Base-by-base conservation (phyloP, 1,140 invertebrate genomes). In the Drosophila nikananu region DNA sequence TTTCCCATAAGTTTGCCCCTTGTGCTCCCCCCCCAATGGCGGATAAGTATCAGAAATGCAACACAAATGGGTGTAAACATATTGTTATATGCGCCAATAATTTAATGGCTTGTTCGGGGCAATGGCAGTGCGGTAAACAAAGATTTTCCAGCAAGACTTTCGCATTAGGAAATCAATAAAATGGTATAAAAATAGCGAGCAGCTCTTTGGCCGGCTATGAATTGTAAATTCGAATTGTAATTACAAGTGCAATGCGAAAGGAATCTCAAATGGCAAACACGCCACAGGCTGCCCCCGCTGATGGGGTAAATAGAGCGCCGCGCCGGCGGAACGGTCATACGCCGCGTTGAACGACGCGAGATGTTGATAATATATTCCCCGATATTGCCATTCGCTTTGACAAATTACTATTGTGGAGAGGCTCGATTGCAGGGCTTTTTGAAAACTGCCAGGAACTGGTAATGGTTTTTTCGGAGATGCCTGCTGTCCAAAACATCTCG, bases 91-190 rank as follows among this genome's bases (percentile, higher is more conserved):
- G 44, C 52, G 42, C 51, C 70, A 46, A 73, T 73, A 42, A 61
- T 19, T 73, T 73, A 61, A 73, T 73, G 67, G 67, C 48, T 71
- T 55, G 37, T 71, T 67, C 67, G 39, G 48, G 64, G 63, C 67
- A 68, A 9, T 71, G 68, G 71, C 67, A 77, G 37, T 82, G 75
- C 65, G 75, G 64, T 79, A 65, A 82, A 73, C 86, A 86, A 87
- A 83, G 52, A 77, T 60, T 77, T 77, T 80, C 73, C 73, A 68
- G 57, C 74, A 66, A 83, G 78, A 71, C 46, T 61, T 80, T 46
- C 80, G 64, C 67, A 86, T 87, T 80, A 83, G 71, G 65, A 71
- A 83, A 86, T 87, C 83, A 70, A 86, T 86, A 80, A 86, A 86
- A 87, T 70, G 39, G 9, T 63, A 82, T 83, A 77, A 74, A 86